These are phyloP conservation scores for Drosophila cardini DNA, from an alignment of 1,140 invertebrate genomes.

Conservation along the genomic window DNA sequence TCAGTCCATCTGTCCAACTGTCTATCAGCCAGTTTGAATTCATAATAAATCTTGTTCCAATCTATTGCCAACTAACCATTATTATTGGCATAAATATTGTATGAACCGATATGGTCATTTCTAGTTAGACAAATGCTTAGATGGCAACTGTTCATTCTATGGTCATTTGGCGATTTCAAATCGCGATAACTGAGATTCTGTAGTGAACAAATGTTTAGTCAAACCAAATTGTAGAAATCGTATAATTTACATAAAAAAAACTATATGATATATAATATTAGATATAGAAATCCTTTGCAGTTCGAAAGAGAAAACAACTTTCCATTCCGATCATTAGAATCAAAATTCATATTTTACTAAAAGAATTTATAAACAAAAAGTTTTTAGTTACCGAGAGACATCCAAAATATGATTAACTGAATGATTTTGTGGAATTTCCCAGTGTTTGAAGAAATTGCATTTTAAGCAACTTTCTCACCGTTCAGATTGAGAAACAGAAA, in stretches of 20 bases:
- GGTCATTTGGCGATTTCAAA: constrained; percentile 37
- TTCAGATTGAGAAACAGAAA: neutral
- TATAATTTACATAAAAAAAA: neutral
- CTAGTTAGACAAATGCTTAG: constrained; percentile 56
- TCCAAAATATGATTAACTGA: constrained; percentile 34
- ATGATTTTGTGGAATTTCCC: constrained; percentile 44
- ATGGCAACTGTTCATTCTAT: constrained; percentile 28
- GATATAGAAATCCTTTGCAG: neutral
- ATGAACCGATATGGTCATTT: constrained; percentile 55
- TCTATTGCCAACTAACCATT: constrained; percentile 23
- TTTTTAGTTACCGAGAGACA: constrained; percentile 15
- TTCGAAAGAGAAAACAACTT: neutral
- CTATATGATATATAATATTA: neutral
- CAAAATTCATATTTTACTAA: neutral
- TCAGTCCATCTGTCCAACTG: constrained; percentile 36
- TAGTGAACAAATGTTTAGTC: constrained; percentile 28
- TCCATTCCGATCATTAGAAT: constrained; percentile 9
- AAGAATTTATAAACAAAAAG: neutral
- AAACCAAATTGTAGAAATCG: neutral
- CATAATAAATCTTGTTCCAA: constrained; percentile 59
- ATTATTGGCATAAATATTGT: constrained; percentile 53
- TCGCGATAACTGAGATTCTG: constrained; percentile 41
- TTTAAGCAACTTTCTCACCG: constrained; percentile 44
- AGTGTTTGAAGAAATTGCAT: neutral
- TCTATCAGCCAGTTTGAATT: constrained; percentile 31